Conservation (phyloP, 2,888 invertebrate species). For the Abrostola tripartita region DNA sequence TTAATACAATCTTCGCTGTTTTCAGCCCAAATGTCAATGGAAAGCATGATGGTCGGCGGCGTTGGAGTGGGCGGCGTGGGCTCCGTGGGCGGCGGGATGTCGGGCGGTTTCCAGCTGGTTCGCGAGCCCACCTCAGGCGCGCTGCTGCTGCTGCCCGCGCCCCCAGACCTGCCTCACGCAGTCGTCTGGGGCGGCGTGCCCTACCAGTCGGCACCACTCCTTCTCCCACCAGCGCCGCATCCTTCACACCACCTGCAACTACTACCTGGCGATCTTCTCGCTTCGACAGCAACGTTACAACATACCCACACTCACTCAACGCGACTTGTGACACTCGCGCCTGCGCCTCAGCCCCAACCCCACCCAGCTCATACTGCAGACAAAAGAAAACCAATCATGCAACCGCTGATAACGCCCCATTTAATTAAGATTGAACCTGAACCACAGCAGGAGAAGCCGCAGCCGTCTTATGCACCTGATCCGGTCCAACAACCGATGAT, state of each 20-base stretch:
- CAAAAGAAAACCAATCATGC: slow-evolving; percentile 85
- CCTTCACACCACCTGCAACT: slow-evolving; percentile 90
- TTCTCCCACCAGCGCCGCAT: slow-evolving; percentile 85
- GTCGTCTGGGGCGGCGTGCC: slow-evolving; percentile 92
- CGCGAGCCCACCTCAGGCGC: slow-evolving; percentile 96
- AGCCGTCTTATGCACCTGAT: slow-evolving; percentile 80
- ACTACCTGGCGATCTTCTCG: slow-evolving; percentile 90
- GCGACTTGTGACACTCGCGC: slow-evolving; percentile 90
- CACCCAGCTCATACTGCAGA: slow-evolving; percentile 72
- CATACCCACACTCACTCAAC: slow-evolving; percentile 92
- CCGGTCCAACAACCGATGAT: slow-evolving; percentile 85
- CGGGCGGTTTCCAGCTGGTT: slow-evolving; percentile 94
- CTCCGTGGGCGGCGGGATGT: slow-evolving; percentile 88
- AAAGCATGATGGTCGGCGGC: slow-evolving; percentile 91
- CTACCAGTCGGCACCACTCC: slow-evolving; percentile 79
- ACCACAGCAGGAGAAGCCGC: slow-evolving; percentile 82
- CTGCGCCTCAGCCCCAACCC: slow-evolving; percentile 84
- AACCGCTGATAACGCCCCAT: slow-evolving; percentile 83
- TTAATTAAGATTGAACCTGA: slow-evolving; percentile 93
- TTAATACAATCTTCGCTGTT: slow-evolving; percentile 35
- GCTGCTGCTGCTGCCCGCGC: slow-evolving; percentile 92
- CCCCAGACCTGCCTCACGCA: slow-evolving; percentile 91
- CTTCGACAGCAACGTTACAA: slow-evolving; percentile 90
- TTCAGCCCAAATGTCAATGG: slow-evolving; percentile 92
- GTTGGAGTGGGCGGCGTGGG: slow-evolving; percentile 91